Evolutionary conservation across 64 coral and sea anemone species (phyloP), one percentile per base, ranked within the genome.

Genomic region (Catalaphyllia jardinei): DNA sequence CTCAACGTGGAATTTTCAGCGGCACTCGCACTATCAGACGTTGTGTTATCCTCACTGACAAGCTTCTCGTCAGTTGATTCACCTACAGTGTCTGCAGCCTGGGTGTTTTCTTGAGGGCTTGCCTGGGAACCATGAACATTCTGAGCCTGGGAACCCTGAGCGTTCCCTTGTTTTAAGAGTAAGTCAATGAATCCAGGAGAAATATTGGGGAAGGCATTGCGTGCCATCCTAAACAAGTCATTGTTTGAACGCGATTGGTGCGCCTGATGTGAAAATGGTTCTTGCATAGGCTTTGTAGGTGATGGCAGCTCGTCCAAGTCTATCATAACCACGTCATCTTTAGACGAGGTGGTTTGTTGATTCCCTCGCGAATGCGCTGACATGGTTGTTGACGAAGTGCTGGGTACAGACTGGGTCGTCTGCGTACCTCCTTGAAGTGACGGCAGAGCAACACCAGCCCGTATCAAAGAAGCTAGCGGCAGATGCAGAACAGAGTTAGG

Each of bases 271-370:
- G 9, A 11, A 3, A 42, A 17, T 11, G 62, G 5, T 67, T 83
- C 60, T 7, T 65, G 60, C 31, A 67, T 0, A 8, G 81, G 39
- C 14, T 85, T 67, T 18, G 90, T 80, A 19, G 90, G 90, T 14
- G 90, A 92, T 14, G 90, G 90, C 39, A 92, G 50, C 11, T 92
- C 90, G 49, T 92, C 90, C 20, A 92, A 62, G 46, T 92, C 90
- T 52, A 92, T 92, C 31, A 74, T 92, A 28, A 92, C 90, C 4
- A 92, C 74, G 0, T 87, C 74, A 10, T 86, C 62, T 54, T 77
- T 88, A 5, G 72, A 76, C 25, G 27, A n/a, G 14, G 10, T 29
- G 9, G 62, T 11, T 16, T 24, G 62, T 24, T 71, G 81, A 27
- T 24, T 64, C 31, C 4, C 33, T 4, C 18, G 62, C 24, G 62